Base-by-base conservation (phyloP, 2,797 vertebrate genomes). In the Typhlichthys eigenmanni region DNA sequence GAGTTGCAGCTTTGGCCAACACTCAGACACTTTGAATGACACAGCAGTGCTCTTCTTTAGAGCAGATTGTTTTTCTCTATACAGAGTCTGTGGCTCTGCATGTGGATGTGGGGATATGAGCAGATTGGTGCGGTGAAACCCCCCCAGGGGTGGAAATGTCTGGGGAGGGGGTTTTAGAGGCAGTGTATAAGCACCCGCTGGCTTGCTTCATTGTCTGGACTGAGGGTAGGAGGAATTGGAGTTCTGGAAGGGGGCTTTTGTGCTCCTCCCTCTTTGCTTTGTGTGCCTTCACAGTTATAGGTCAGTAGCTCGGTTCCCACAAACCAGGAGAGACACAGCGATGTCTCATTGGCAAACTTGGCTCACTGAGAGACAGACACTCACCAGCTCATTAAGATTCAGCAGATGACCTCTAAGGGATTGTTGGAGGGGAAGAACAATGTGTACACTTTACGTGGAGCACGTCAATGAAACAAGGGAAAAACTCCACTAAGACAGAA, bases 291-390 rank as follows among this genome's bases (percentile, higher is more conserved):
- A 74, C 71, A 85, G 76, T 71, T 73, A 59, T 72, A 85, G 82
- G 81, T 88, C 85, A 86, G 85, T 83, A 87, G 84, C 78, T 75
- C 46, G 7, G 83, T 87, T 89, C 88, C 88, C 87, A 91, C 86
- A 86, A 80, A 82, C 84, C 70, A 19, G 69, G 65, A 87, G 87
- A 89, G 87, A 84, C 72, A 80, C 80, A 78, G 71, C 65, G 70
- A 78, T 85, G 84, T 84, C 72, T 67, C 76, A 69, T 62, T 70
- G 74, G 58, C 70, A 64, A 60, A 61, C 66, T 64, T 85, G 82
- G 80, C 64, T 77, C 68, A 29, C 24, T 61, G 66, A 77, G 78
- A 71, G 74, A 78, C 76, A 78, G 24, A 29, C 24, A 29, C 24
- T 29, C 60, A 5, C 70, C 24, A 69, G 68, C 68, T 85, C 74